Evolutionary conservation across 2,888 invertebrate species (phyloP).

Genomic region (Ophion slaviceki): DNA sequence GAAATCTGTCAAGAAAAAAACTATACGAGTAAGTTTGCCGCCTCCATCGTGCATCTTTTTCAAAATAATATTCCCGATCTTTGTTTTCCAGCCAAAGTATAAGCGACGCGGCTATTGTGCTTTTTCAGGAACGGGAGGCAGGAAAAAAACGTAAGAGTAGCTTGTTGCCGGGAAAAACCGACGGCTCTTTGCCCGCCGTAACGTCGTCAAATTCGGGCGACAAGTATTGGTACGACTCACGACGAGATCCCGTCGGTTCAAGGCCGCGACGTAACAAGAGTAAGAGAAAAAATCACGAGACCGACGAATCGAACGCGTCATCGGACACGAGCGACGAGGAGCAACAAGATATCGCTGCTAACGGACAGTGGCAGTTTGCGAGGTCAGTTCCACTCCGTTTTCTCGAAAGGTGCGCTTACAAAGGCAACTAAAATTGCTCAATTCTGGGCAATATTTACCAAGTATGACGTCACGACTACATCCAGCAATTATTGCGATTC

Average conservation of each 20-base stretch:
- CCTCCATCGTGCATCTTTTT: not conserved
- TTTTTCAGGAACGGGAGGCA: constrained; percentile 9
- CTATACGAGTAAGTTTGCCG: not conserved
- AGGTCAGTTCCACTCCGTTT: constrained; percentile 42
- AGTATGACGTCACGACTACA: too few relatives aligned
- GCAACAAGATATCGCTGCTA: constrained; percentile 4
- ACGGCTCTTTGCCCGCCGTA: not conserved
- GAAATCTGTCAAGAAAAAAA: not conserved
- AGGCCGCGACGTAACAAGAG: not conserved
- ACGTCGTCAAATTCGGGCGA: not conserved
- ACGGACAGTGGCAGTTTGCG: constrained; percentile 56
- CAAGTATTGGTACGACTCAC: not conserved
- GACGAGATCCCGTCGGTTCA: not conserved
- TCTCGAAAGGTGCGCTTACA: not conserved
- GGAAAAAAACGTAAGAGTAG: constrained; percentile 6
- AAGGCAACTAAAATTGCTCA: too few relatives aligned
- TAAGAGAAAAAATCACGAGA: not conserved
- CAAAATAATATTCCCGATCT: not conserved
- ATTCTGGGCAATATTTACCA: too few relatives aligned
- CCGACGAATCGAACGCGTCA: not conserved
- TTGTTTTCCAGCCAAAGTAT: not conserved
- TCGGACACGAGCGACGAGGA: not conserved
- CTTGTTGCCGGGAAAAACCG: constrained; percentile 6
- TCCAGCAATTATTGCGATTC: too few relatives aligned
- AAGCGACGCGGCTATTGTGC: not conserved